These are phyloP conservation scores for Anastrepha obliqua DNA, from an alignment of 1,140 invertebrate genomes.

Conservation along the genomic window DNA sequence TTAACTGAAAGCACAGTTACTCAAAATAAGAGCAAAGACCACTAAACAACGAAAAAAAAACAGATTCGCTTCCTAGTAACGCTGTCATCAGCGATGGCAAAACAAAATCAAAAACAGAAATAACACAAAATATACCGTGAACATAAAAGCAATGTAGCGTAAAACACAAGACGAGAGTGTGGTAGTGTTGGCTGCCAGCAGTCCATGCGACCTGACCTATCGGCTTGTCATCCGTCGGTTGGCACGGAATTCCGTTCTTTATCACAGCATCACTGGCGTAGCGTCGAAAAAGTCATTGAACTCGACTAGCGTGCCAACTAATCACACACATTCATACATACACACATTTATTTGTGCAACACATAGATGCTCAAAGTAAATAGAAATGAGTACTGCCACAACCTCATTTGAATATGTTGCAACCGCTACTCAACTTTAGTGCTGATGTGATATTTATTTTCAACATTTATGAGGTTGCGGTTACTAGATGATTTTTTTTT, in stretches of 20 bases:
- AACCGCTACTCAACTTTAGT: conserved; percentile 14
- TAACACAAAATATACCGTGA: background rate
- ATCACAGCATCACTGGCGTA: background rate
- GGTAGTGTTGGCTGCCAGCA: background rate
- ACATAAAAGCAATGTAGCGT: background rate
- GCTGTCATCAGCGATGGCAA: background rate
- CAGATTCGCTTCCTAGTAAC: background rate
- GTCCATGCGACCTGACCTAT: background rate
- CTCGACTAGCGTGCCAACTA: background rate
- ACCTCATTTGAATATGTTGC: background rate
- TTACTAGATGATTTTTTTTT: background rate
- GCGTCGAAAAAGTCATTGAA: background rate
- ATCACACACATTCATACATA: background rate
- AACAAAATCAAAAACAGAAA: background rate
- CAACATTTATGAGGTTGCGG: background rate
- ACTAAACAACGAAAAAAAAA: no score
- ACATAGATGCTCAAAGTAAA: background rate
- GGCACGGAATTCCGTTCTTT: background rate
- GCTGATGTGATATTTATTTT: conserved; percentile 5
- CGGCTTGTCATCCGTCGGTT: background rate
- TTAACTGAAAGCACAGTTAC: background rate
- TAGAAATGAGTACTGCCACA: background rate
- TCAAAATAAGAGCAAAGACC: no score
- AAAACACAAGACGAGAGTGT: background rate
- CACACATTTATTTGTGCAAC: no score